phyloP scores from a whole-genome alignment of 64 coral and sea anemone species.

The Pocillopora verrucosa region DNA sequence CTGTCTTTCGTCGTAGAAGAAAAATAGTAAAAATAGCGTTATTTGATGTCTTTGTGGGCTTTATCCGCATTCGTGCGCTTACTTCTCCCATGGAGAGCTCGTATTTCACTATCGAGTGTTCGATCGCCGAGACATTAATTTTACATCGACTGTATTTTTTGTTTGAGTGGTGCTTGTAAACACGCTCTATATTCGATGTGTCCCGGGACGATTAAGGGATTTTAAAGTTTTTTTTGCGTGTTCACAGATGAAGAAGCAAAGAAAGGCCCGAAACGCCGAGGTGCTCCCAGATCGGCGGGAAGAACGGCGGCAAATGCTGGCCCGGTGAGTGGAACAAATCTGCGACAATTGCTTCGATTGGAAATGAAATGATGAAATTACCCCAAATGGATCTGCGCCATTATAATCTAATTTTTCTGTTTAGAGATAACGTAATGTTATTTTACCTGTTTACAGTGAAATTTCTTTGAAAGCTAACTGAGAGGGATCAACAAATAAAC shows the following conservation, averaged over 20 bases:
- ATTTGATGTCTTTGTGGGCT: background rate
- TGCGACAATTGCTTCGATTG: background rate
- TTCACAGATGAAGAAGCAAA: constrained; percentile 63
- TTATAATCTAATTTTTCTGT: background rate
- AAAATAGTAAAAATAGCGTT: background rate
- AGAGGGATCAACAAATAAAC: too few relatives aligned
- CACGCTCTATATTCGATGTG: constrained; percentile 1
- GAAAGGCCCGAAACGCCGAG: constrained; percentile 48
- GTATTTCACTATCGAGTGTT: background rate
- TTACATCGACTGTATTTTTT: constrained; percentile 63
- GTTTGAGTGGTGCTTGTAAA: constrained; percentile 1
- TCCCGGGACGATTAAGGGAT: background rate
- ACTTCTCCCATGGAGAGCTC: background rate
- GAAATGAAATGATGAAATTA: background rate
- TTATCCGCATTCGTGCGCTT: background rate
- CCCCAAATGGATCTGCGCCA: background rate
- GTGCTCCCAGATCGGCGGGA: constrained; percentile 47
- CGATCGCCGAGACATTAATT: constrained; percentile 15
- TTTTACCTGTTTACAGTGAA: constrained; percentile 14
- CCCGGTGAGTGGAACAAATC: constrained; percentile 19
- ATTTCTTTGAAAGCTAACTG: background rate
- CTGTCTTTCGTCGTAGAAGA: background rate
- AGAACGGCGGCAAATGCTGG: constrained; percentile 31
- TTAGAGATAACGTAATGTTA: background rate
- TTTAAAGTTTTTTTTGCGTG: background rate